Evolutionary conservation across 2,797 vertebrate species (phyloP), one percentile per base, ranked within the genome.

Genomic region (Coreius guichenoti): DNA sequence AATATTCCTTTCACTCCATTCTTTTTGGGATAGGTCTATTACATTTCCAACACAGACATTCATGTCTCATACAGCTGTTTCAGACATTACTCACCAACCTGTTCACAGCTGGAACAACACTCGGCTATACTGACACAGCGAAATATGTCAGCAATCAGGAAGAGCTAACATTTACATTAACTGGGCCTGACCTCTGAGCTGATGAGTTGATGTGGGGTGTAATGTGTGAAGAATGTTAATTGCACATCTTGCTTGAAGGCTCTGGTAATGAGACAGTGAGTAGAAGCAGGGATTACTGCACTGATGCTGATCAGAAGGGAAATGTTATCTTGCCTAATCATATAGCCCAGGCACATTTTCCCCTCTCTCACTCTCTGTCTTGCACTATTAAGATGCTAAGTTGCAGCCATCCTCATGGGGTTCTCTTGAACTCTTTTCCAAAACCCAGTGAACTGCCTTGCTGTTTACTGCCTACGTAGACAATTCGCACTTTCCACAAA

Each of bases 211-310:
- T 82, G 69, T 82, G 54, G 54, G 51, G 49, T 47, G 43, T 80
- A 80, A 80, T 68, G 78, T 67, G 78, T 80, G 29, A 73, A 47
- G 69, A 73, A 74, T 82, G 81, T 73, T 74, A 82, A 82, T 63
- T 61, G 81, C 54, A 82, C 36, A 29, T 73, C 69, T 73, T 58
- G 80, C 51, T 72, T 17, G 1, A n/a, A 73, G 81, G 81, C 17
- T 82, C 8, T 74, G 69, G 51, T 74, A 82, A 82, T 73, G 69
- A 74, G 81, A 74, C 81, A 61, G 80, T 81, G 49, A 73, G 54
- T 73, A 61, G 54, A 26, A 73, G 81, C n/a, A 82, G 54, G n/a
- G 36, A 82, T 82, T 73, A 82, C 26, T 74, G 69, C 81, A 74
- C 36, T 73, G 51, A 73, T 73, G 69, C 54, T 82, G 81, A 73